A percentile compares a stretch with the other conserved stretches of the same genome.
phyloP scores from a whole-genome alignment of 2,797 vertebrate species.

The Enoplosus armatus region DNA sequence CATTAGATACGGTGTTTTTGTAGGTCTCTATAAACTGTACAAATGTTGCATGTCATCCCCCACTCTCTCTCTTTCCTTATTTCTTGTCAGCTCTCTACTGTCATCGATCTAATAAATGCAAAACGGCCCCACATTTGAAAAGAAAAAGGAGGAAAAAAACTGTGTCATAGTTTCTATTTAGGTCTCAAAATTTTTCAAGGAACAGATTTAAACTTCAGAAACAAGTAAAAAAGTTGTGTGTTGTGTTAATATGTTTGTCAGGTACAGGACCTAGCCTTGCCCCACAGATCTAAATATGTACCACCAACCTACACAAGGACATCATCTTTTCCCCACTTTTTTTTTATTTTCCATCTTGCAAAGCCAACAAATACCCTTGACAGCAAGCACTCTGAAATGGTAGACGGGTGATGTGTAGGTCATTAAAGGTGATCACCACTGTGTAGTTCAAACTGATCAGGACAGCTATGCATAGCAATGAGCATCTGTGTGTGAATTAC shows the following conservation, averaged over 20 bases:
- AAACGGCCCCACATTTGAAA: neutral
- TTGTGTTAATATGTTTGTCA: neutral
- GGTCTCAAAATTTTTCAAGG: neutral
- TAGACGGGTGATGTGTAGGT: slow-evolving; percentile 36
- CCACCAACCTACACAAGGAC: neutral
- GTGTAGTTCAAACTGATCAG: slow-evolving; percentile 42
- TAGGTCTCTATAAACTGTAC: neutral
- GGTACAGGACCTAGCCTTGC: neutral
- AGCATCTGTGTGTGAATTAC: slow-evolving; percentile 51
- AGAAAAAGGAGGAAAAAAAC: neutral
- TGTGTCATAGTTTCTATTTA: neutral
- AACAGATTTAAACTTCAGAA: neutral
- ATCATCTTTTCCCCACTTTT: neutral
- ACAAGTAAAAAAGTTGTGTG: neutral
- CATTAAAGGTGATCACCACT: slow-evolving; percentile 59
- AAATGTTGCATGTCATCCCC: neutral
- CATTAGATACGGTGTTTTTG: neutral
- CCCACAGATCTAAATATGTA: neutral
- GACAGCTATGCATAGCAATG: slow-evolving; percentile 55
- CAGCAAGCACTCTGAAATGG: slow-evolving; percentile 17
- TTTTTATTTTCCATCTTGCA: slow-evolving; percentile 21
- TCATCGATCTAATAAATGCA: neutral
- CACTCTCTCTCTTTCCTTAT: neutral
- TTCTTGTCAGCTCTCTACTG: neutral
- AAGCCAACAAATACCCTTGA: slow-evolving; percentile 24